Base-by-base conservation (phyloP, 2,113 vertebrate species). In the Furnarius figulus region DNA sequence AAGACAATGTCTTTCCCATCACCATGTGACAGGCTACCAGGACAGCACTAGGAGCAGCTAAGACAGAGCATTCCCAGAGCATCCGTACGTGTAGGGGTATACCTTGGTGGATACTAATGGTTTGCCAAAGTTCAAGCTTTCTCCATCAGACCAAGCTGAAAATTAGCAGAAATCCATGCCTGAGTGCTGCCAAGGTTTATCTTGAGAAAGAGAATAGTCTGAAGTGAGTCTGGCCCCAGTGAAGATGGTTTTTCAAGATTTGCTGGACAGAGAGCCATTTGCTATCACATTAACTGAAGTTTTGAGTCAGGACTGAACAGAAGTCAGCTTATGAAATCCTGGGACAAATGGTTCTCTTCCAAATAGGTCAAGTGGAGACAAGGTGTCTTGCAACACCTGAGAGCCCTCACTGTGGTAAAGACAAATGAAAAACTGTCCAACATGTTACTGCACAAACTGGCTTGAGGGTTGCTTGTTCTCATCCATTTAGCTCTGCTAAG, bases 271-370 rank as follows among this genome's bases (percentile, higher is more conserved):
- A 89, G 30, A 76, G 27, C 3, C 0, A 4, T 82, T 87, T 76
- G 35, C 52, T 66, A 24, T 44, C n/a, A 44, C 27, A 73, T 37
- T 30, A 72, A 65, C 20, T 52, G 33, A 49, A 82, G 4, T 76
- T 82, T 75, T 91, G 40, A 76, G 21, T 52, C 37, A 85, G 33
- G 21, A 59, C 12, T 33, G 39, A 94, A 65, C 10, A 37, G 46
- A 83, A 91, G 30, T 24, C 40, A 84, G n/a, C 5, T 66, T n/a
- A 76, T 65, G 22, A 93, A 83, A 91, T 78, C 21, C 70, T 68
- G n/a, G 62, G 31, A 58, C 24, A 96, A 86, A 85, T 3, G 1
- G 12, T 33, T 82, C n/a, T 82, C 17, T 68, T 88, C 90, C 42
- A 20, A 37, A 66, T 19, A 88, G 31, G 6, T 27, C 56, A 71